These are phyloP conservation scores for Periplaneta americana DNA, from an alignment of 1,140 invertebrate species.

Conservation along the genomic window DNA sequence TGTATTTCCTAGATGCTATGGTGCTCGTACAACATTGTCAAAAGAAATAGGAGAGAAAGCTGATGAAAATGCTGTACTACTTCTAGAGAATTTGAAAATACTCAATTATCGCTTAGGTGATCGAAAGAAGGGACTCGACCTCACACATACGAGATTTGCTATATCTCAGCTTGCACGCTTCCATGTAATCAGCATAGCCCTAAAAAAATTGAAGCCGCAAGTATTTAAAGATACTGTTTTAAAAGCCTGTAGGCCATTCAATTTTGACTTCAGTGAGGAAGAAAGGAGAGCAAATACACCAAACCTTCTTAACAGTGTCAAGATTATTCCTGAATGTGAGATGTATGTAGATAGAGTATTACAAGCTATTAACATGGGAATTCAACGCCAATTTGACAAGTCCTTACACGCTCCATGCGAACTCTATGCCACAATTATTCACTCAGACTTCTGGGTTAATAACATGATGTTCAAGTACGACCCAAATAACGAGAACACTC, in stretches of 20 bases:
- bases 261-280: not conserved
- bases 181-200: conserved; percentile 1
- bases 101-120: conserved; percentile 1
- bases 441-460: conserved; percentile 16
- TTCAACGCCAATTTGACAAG: not conserved
- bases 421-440: conserved; percentile 14
- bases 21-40: not conserved
- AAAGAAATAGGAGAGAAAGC: not conserved
- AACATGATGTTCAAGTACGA: conserved; percentile 19
- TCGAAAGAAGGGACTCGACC: not conserved
- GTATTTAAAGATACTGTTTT: conserved; percentile 4
- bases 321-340: conserved; percentile 7
- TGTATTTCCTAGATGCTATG: not conserved
- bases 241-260: not conserved
- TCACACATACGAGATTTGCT: not conserved
- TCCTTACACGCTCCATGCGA: conserved; percentile 1
- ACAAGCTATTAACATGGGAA: not conserved
- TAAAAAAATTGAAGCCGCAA: conserved; percentile 9
- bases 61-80: conserved; percentile 5
- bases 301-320: not conserved
- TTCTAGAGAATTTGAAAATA: conserved; percentile 8
- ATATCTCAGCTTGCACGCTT: conserved; percentile 6
- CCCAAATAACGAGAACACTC: not conserved
- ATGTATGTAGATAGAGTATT: not conserved
- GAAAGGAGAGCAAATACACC: not conserved